Conservation (phyloP, 2,888 invertebrate species). For the Pocota personata region DNA sequence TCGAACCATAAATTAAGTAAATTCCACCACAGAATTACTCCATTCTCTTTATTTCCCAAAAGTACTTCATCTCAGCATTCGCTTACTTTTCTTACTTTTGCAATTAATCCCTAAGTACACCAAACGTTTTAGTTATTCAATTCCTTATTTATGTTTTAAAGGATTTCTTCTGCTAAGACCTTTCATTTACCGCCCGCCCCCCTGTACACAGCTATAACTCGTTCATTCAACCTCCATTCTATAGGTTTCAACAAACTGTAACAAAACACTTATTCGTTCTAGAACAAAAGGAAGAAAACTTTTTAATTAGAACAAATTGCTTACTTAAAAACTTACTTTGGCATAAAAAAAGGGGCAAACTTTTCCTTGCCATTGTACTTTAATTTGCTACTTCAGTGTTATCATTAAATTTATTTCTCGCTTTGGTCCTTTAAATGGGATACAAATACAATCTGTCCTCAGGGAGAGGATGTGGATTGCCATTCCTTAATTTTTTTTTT, state of each 20-base stretch:
- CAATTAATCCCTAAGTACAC: not conserved
- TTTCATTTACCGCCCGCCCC: not conserved
- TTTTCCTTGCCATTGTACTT: not conserved
- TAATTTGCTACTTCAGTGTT: constrained; percentile 4
- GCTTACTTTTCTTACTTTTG: not conserved
- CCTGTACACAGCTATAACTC: not conserved
- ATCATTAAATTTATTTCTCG: constrained; percentile 21
- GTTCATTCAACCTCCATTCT: not conserved
- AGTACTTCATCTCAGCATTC: not conserved
- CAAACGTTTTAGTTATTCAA: not conserved
- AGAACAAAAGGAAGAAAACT: constrained; percentile 9
- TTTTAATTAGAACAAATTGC: constrained; percentile 68
- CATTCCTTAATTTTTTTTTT: no score
- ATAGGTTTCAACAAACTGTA: constrained; percentile 4
- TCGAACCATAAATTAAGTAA: not conserved
- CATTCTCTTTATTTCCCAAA: not conserved
- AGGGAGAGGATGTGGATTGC: not conserved
- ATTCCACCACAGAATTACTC: not conserved
- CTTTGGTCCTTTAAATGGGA: not conserved
- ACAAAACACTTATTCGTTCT: constrained; percentile 15
- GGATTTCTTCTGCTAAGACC: not conserved
- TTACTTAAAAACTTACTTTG: constrained; percentile 39
- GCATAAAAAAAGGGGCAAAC: not conserved
- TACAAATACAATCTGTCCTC: not conserved
- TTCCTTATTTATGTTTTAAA: not conserved